These are phyloP conservation scores for Galago senegalensis DNA, from an alignment of 2,797 vertebrate genomes.

Conservation along the genomic window DNA sequence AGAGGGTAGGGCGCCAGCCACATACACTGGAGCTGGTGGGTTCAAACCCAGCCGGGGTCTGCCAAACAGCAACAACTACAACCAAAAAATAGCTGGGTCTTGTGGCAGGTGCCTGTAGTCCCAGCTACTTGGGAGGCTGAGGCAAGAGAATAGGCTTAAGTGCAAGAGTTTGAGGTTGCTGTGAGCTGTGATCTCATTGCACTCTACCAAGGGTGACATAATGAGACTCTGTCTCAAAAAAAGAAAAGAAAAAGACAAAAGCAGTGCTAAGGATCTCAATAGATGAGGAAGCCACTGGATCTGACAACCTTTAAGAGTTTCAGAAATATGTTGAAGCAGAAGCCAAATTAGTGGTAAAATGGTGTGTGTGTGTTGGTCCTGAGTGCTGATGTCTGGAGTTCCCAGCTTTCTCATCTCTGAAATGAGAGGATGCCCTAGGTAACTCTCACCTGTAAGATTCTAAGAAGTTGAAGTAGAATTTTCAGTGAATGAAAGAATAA, in stretches of 20 bases:
- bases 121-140: too few species aligned
- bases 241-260: neutral
- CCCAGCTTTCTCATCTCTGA: neutral
- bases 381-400: neutral
- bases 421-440: neutral
- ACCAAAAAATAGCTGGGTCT: too few species aligned
- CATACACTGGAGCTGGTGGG: too few species aligned
- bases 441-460: neutral
- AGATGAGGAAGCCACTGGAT: neutral
- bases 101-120: too few species aligned
- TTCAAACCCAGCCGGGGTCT: too few species aligned
- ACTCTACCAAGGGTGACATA: too few species aligned
- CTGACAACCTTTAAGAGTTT: neutral
- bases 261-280: neutral
- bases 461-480: neutral
- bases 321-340: neutral
- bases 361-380: neutral
- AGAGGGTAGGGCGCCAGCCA: too few species aligned
- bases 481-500: conserved; percentile 1
- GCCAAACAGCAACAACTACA: too few species aligned
- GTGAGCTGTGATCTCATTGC: too few species aligned
- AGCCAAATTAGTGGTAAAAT: neutral
- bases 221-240: too few species aligned
- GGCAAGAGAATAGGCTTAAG: too few species aligned
- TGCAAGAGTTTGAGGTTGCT: too few species aligned